These are phyloP conservation scores for Tanytarsus gracilentus DNA, from an alignment of 2,888 invertebrate genomes.

Conservation along the genomic window DNA sequence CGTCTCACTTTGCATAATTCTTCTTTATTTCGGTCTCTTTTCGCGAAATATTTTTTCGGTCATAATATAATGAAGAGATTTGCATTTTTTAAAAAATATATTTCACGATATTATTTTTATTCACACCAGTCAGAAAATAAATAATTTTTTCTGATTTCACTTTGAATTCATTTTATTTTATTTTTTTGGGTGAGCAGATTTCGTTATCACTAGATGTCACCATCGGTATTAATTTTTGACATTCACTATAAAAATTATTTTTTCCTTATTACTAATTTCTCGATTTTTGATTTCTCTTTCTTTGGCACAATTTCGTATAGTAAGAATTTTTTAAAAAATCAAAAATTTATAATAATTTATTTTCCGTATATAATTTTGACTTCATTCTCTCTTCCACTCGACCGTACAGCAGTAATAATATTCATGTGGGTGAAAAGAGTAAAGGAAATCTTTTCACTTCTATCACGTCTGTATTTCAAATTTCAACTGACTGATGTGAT, in stretches of 20 bases:
- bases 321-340: neutral
- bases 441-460: slow-evolving; percentile 22
- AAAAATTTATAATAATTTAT: neutral
- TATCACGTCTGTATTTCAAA: slow-evolving; percentile 27
- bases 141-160: neutral
- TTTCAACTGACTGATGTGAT: slow-evolving; percentile 28
- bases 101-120: neutral
- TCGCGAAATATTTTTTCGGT: slow-evolving; percentile 1
- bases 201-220: slow-evolving; percentile 10
- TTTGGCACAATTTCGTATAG: slow-evolving; percentile 5
- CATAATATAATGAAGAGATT: slow-evolving; percentile 4
- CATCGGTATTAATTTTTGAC: neutral
- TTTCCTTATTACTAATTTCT: neutral
- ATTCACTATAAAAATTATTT: too few species aligned
- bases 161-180: neutral
- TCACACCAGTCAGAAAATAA: neutral
- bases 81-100: slow-evolving; percentile 3
- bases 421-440: slow-evolving; percentile 23
- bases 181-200: neutral
- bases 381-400: neutral
- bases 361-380: neutral
- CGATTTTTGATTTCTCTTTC: neutral
- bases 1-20: neutral
- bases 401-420: neutral
- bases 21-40: neutral